Conservation (phyloP, 2,888 invertebrate genomes). For the Mayetiola destructor region DNA sequence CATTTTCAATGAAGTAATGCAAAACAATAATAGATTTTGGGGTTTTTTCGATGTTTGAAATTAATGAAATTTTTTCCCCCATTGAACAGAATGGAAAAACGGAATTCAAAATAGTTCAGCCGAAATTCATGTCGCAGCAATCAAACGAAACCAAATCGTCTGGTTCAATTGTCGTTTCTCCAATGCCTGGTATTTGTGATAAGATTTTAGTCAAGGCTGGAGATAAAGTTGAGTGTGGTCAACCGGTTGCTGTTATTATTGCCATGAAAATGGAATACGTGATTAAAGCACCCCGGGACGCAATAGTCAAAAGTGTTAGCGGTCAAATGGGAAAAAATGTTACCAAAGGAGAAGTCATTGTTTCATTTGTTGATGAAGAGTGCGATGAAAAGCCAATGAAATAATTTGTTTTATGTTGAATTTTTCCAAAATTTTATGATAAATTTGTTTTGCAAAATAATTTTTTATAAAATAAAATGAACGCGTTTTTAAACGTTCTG, state of each 20-base stretch:
- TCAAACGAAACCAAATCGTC: conserved; percentile 30
- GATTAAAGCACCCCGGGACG: conserved; percentile 68
- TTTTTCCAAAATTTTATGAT: too few relatives aligned
- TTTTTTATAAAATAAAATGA: too few relatives aligned
- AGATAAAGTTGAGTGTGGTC: conserved; percentile 69
- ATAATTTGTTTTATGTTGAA: too few relatives aligned
- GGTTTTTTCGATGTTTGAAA: not conserved
- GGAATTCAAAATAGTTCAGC: conserved; percentile 44
- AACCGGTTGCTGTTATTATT: conserved; percentile 82
- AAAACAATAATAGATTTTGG: not conserved
- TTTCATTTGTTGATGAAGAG: conserved; percentile 39
- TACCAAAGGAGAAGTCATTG: conserved; percentile 53
- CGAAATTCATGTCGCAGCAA: conserved; percentile 40
- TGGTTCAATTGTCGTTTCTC: conserved; percentile 56
- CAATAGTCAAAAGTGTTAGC: conserved; percentile 54
- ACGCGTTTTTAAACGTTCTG: too few relatives aligned
- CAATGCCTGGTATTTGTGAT: conserved; percentile 94
- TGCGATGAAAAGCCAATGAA: not conserved
- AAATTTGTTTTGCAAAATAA: too few relatives aligned
- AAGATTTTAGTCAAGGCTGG: conserved; percentile 73
- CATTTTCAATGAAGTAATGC: conserved; percentile 47
- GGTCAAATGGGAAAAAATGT: conserved; percentile 70
- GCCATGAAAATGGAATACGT: conserved; percentile 99
- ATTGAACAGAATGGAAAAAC: conserved; percentile 48
- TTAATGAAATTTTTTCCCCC: not conserved